Base-by-base conservation (phyloP, 2,113 vertebrate species). In the Mesitornis unicolor region DNA sequence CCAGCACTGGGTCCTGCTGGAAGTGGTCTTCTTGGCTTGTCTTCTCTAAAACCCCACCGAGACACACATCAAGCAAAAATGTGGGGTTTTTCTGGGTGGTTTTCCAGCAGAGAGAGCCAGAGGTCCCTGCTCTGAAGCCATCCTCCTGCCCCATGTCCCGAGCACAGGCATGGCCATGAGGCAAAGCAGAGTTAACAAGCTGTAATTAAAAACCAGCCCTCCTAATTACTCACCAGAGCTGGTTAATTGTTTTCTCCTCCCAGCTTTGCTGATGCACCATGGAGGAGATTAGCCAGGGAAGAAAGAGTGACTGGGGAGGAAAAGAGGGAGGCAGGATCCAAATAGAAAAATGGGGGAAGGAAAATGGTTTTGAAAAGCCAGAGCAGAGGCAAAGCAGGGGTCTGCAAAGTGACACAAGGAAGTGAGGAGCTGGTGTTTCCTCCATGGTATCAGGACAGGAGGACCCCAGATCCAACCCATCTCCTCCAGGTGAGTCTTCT, bases 401-500 rank as follows among this genome's bases (percentile, higher is more conserved):
- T 4, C 7, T 59, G 42, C 35, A 13, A 9, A 47, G 53, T 2
- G 3, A 22, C 18, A 4, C 7, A 7, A n/a, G 31, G 51, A 60
- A n/a, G 24, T 8, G 10, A 63, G 35, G 56, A 38, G 16, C 1
- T 0, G 0, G 10, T 3, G 57, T 22, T 75, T 24, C 38, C 51
- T 1, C 0, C 0, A 0, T 0, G 12, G 53, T 35, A 9, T 18
- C 19, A 13, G 69, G 54, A 33, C 42, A 43, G 70, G 76, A n/a
- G 50, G 24, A 71, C 53, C 35, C n/a, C 68, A 4, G 24, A 5
- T 33, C 53, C 78, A 77, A 17, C 43, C 10, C 38, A 0, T 28
- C 26, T 35, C 61, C 22, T 18, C 8, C 20, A 47, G 59, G 16
- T 35, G 48, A 38, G 42, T 3, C 40, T 11, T 22, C 24, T 40